A percentile compares a stretch with the other conserved stretches of the same genome.
Evolutionary conservation across 2,113 vertebrate species (phyloP).

Genomic region (Anhinga anhinga): DNA sequence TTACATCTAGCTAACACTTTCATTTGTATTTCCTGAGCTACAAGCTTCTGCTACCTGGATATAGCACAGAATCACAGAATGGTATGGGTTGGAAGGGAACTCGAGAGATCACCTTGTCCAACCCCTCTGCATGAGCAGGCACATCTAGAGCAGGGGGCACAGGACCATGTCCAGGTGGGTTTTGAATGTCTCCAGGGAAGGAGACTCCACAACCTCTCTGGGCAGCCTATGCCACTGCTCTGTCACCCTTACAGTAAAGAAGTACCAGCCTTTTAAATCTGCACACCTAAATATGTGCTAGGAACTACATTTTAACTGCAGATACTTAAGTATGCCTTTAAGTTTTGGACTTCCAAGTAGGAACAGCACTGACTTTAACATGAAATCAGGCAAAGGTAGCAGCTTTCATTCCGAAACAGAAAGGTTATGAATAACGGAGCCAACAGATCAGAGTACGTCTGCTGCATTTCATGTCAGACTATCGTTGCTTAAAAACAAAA

Average conservation of each 20-base stretch:
- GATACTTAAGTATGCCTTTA: neutral
- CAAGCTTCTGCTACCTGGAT: neutral
- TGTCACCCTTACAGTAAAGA: no score
- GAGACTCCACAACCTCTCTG: no score
- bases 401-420: neutral
- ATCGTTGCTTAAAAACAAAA: neutral
- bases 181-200: no score
- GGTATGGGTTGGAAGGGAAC: no score
- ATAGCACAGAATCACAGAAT: no score
- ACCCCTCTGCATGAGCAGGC: no score
- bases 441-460: neutral
- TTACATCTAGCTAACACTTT: neutral
- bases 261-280: neutral
- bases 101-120: no score
- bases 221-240: no score
- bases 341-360: neutral
- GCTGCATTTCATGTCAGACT: neutral
- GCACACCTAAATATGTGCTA: neutral
- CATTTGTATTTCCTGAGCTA: neutral
- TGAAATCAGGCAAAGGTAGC: neutral
- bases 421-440: fast-evolving
- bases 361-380: neutral
- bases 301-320: neutral
- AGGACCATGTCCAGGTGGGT: no score
- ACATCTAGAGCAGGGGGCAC: no score